Evolutionary conservation across 37 sponge, comb jelly and placozoan species (phyloP), one percentile per base, ranked within the genome.

Genomic region (Agelas oroides): DNA sequence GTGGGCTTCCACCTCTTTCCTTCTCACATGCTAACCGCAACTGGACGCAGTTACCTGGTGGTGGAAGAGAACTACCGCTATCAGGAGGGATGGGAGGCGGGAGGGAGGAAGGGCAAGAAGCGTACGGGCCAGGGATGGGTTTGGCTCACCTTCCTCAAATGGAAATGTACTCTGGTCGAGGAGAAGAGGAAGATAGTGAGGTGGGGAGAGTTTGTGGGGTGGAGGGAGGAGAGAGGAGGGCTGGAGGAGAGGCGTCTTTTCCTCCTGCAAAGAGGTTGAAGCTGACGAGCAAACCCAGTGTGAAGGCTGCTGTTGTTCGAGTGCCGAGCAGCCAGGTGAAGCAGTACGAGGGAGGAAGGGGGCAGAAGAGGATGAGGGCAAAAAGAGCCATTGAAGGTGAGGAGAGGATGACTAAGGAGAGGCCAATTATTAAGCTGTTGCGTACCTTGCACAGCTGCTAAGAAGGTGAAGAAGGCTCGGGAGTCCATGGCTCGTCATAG

Each of bases 21-120:
- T 92, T 76, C 59, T 85, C 89, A 16, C 93, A 92, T 56, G 32
- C 81, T 31, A 32, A n/a, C 37, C 67, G 81, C 8, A 88, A 88
- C 77, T 92, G 93, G 93, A 24, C 17, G 11, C 30, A 76, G 36
- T 3, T 30, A 13, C 1, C 6, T 46, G 53, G 53, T n/a, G 14
- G 55, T 40, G 75, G 75, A 3, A 52, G 8, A 17, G 46, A 46
- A 8, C 46, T 8, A 46, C 46, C 8, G 46, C 46, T 8, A 46
- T n/a, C n/a, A n/a, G n/a, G n/a, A n/a, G 8, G 8, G 46, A 12
- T 46, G 46, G 46, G 46, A 46, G 46, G 8, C 3, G 46, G 3
- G 46, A 3, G 8, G 46, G 46, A 12, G 46, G 46, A 12, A 8
- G 46, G 8, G 3, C 6, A 8, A 46, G 46, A 46, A 8, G 46